Evolutionary conservation across 2,888 invertebrate genomes (phyloP).

Genomic region (Pterostichus niger): DNA sequence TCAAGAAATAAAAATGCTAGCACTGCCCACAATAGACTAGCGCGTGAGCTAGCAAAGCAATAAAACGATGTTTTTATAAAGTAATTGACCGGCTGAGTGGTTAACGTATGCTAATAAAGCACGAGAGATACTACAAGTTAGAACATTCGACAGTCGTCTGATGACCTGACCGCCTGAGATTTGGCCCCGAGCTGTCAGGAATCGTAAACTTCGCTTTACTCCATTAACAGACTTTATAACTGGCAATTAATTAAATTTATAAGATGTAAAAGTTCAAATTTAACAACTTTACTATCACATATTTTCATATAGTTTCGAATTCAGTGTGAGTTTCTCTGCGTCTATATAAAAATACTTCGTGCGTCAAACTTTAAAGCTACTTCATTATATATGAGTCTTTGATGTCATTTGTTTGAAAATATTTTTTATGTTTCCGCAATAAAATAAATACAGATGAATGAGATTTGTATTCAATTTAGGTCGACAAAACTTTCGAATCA

Average conservation of each 20-base stretch:
- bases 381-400: background rate
- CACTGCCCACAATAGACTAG: background rate
- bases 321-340: slow-evolving; percentile 22
- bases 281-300: slow-evolving; percentile 51
- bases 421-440: slow-evolving; percentile 59
- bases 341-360: background rate
- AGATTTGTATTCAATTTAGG: slow-evolving; percentile 17
- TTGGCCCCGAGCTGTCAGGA: slow-evolving; percentile 10
- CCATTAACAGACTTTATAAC: slow-evolving; percentile 54
- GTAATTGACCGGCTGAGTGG: slow-evolving; percentile 20
- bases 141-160: slow-evolving; percentile 1
- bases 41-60: background rate
- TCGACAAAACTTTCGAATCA: slow-evolving; percentile 28
- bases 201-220: slow-evolving; percentile 46
- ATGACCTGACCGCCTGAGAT: slow-evolving; percentile 21
- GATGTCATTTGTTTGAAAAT: slow-evolving; percentile 44
- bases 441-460: slow-evolving; percentile 50
- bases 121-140: slow-evolving; percentile 6
- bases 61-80: slow-evolving; percentile 20
- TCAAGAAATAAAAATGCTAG: slow-evolving; percentile 27
- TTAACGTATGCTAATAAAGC: slow-evolving; percentile 24
- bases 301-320: slow-evolving; percentile 51
- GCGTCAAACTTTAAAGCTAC: background rate
- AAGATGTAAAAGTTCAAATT: slow-evolving; percentile 58
- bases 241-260: slow-evolving; percentile 59